Conservation (phyloP, 2,113 vertebrate species). For the Crotalus viridis region DNA sequence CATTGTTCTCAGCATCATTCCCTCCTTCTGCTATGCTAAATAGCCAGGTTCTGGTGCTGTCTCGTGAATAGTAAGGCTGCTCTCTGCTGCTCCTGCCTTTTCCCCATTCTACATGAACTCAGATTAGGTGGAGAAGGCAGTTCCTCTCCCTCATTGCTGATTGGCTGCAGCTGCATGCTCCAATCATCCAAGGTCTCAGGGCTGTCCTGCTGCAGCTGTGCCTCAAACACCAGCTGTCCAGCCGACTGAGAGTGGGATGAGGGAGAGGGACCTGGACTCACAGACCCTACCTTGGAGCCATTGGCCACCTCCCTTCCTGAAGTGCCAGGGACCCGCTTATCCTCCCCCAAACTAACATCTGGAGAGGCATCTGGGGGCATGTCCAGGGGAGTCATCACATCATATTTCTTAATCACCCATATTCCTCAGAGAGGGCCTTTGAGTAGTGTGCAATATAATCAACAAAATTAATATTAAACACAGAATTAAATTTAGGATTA, state of each 20-base stretch:
- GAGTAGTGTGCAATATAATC: no score
- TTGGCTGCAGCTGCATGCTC: not conserved
- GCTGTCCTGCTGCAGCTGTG: not conserved
- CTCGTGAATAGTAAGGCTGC: not conserved
- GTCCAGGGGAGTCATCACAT: no score
- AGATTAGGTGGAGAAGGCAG: not conserved
- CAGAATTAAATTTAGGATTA: no score
- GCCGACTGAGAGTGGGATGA: no score
- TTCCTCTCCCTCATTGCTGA: not conserved
- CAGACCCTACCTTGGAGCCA: not conserved
- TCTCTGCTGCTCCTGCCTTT: not conserved
- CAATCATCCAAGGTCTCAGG: not conserved
- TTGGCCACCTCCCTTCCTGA: no score
- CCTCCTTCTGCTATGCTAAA: not conserved
- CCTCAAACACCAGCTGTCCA: no score
- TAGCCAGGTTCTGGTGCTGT: not conserved
- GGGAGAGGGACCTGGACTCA: not conserved
- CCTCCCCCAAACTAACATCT: no score
- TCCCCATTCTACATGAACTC: not conserved
- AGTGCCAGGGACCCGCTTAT: no score
- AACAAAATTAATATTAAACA: no score
- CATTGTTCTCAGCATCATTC: not conserved
- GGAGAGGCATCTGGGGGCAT: no score
- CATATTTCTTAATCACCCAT: no score
- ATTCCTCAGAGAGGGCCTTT: no score